Base-by-base conservation (phyloP, 2,888 invertebrate species). In the Saturnia pavonia region DNA sequence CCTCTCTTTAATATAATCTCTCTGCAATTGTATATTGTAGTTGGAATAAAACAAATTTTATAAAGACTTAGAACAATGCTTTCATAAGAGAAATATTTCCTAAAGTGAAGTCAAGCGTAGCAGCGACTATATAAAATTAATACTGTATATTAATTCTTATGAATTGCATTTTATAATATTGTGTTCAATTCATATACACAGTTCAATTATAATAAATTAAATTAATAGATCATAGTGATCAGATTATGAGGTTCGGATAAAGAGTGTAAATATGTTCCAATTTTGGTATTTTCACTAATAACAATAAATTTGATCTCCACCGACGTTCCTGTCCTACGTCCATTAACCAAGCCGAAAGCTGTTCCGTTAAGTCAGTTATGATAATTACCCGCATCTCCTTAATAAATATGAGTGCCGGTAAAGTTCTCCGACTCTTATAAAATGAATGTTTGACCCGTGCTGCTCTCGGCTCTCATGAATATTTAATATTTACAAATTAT, bases 401-500 rank as follows among this genome's bases (percentile, higher is more conserved):
- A 88, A 90, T 90, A 91, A 89, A 91, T 89, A 90, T 83, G 84
- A 87, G 87, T 85, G 83, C 88, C 83, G 85, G 85, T 82, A 85
- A 86, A 88, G 87, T 88, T 88, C 84, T 85, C 78, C 79, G 84
- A 82, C 84, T 87, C 85, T 86, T 90, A 89, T 85, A 89, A 92
- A 90, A 88, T 84, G 85, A 87, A 88, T 87, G 87, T 87, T 90
- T 92, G 92, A 91, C 91, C 91, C 91, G 88, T 89, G 89, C 88
- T 89, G 89, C 88, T 88, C 87, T 82, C 78, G 79, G 77, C 74
- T 71, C 90, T 93, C 92, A 92, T 93, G 92, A 92, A 93, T 92
- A 93, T 92, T 89, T 91, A 92, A 92, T 92, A 92, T 92, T 92
- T 90, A 92, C 91, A 92, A 91, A 91, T 92, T 93, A 92, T 92